Evolutionary conservation across 2,888 invertebrate species (phyloP).

Genomic region (Emmelina monodactyla): DNA sequence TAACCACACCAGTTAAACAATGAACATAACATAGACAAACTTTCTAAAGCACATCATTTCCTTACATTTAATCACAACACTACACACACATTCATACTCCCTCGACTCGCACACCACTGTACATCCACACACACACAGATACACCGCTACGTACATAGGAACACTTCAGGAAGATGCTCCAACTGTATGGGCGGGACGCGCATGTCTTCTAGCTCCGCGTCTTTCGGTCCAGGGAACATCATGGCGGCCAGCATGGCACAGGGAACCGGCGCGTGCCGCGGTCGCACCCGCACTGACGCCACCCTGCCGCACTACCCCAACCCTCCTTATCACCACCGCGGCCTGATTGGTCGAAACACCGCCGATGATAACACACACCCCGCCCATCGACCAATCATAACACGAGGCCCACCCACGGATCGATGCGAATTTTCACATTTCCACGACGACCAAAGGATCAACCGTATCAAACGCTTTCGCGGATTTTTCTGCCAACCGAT

Average conservation of each 20-base stretch:
- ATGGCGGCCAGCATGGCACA: constrained; percentile 55
- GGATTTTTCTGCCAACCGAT: too few species aligned
- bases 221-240: constrained; percentile 57
- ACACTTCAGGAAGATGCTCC: constrained; percentile 76
- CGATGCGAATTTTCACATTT: constrained; percentile 50
- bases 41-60: neutral
- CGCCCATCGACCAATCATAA: constrained; percentile 54
- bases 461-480: too few species aligned
- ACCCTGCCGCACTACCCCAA: constrained; percentile 51
- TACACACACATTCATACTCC: constrained; percentile 16
- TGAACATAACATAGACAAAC: too few species aligned
- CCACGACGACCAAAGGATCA: too few species aligned
- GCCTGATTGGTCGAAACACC: constrained; percentile 40
- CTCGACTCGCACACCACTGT: constrained; percentile 12
- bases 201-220: constrained; percentile 57
- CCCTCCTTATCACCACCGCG: constrained; percentile 46
- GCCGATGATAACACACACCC: constrained; percentile 50
- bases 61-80: constrained; percentile 17
- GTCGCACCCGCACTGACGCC: constrained; percentile 46
- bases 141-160: constrained; percentile 70
- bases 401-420: constrained; percentile 39
- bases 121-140: constrained; percentile 21
- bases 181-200: constrained; percentile 78
- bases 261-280: constrained; percentile 41
- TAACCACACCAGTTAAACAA: too few species aligned